Base-by-base conservation (phyloP, 2,888 invertebrate genomes). In the Spodoptera exigua region DNA sequence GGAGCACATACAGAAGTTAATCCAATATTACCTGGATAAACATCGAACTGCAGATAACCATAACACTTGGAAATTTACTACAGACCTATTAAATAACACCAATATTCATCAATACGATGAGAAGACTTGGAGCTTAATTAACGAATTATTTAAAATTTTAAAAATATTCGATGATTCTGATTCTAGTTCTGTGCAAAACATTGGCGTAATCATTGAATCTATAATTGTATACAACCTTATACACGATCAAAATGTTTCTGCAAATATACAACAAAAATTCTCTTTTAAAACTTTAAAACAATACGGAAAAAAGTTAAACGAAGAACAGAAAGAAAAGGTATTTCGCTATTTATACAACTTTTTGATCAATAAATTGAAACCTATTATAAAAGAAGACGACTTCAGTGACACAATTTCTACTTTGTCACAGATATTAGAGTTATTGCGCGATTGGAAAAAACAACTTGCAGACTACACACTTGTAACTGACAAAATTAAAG, bases 401-500 rank as follows among this genome's bases (percentile, higher is more conserved):
- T 79, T 85, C 14, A 41, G 40, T 11, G 48, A 69, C 39, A 59
- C 71, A 9, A 47, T 86, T 46, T 18, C 56, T 17, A 46, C 51
- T 32, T 13, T 86, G 14, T 48, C 76, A 36, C 41, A 69, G 7
- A 58, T 80, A 45, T 66, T 89, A 37, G 48, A 66, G 12, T 72
- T 91, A 53, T 52, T 92, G 35, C 68, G 70, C 21, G 86, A 84
- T 61, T 91, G 88, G 89, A 63, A 85, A 14, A 89, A 88, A 62
- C 62, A 83, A 21, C 56, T 91, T 3, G 11, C 47, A 16, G 81
- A 89, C 41, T 88, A 80, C 68, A 85, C 89, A 2, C 40, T 73
- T 3, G 59, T 89, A 37, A 52, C 87, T 1, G 66, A 84, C 10
- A 85, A 82, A 76, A 83, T 91, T 14, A 87, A 77, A 72, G 78